phyloP scores from a whole-genome alignment of 1,140 invertebrate genomes.

The Aphidius gifuensis region DNA sequence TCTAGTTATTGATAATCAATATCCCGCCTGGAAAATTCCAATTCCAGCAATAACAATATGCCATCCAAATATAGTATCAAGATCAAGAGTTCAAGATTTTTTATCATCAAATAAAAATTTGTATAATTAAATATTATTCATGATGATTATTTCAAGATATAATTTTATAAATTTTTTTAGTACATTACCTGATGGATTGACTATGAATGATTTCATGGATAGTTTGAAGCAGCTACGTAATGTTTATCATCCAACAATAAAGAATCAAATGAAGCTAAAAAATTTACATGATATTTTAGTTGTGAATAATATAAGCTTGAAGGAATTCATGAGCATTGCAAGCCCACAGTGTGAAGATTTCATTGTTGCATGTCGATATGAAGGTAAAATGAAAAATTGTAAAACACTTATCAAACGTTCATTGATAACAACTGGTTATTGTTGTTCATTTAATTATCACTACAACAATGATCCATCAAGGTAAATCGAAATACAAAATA shows the following conservation, averaged over 20 bases:
- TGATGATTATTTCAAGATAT: not conserved
- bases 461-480: not conserved
- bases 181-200: slow-evolving; percentile 20
- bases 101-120: slow-evolving; percentile 10
- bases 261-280: slow-evolving; percentile 14
- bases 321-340: not conserved
- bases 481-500: not conserved
- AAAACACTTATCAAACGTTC: not conserved
- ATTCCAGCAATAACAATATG: slow-evolving; percentile 34
- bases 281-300: slow-evolving; percentile 27
- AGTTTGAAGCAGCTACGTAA: slow-evolving; percentile 26
- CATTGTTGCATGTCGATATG: slow-evolving; percentile 1
- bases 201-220: slow-evolving; percentile 19
- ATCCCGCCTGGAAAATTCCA: slow-evolving; percentile 27
- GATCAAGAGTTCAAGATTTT: not conserved
- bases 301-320: slow-evolving; percentile 16
- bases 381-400: slow-evolving; percentile 8
- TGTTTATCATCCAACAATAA: slow-evolving; percentile 22
- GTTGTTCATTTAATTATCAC: slow-evolving; percentile 9
- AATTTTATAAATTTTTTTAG: slow-evolving; percentile 20
- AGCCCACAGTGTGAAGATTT: slow-evolving; percentile 1
- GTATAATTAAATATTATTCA: not conserved
- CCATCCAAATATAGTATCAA: slow-evolving; percentile 23
- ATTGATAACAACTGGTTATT: not conserved
- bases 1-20: slow-evolving; percentile 29